phyloP scores from a whole-genome alignment of 2,797 vertebrate genomes.

The Siniperca undulata region DNA sequence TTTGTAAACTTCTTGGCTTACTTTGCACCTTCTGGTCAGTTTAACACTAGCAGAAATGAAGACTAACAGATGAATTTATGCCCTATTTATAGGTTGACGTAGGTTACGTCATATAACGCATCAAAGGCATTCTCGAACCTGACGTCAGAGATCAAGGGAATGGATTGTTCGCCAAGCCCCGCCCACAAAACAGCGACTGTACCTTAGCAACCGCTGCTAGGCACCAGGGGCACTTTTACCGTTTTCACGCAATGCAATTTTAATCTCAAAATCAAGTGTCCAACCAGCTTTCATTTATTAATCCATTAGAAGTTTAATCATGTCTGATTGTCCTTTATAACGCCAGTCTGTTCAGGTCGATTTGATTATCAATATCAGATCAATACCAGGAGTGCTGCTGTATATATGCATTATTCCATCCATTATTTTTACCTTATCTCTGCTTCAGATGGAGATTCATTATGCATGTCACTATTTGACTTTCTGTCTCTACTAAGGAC shows the following conservation, averaged over 20 bases:
- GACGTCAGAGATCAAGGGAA: too few species aligned
- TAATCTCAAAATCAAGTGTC: neutral
- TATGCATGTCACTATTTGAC: neutral
- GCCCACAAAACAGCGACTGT: too few species aligned
- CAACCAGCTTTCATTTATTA: conserved; percentile 28
- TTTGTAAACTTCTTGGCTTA: too few species aligned
- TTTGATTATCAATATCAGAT: conserved; percentile 17
- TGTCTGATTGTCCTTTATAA: conserved; percentile 22
- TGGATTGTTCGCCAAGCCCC: too few species aligned
- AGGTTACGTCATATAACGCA: too few species aligned
- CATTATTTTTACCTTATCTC: neutral
- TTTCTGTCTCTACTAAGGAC: conserved; percentile 2
- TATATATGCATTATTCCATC: neutral
- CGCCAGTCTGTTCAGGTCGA: neutral
- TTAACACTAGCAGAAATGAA: too few species aligned
- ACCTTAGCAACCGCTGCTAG: too few species aligned
- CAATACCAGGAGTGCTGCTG: neutral
- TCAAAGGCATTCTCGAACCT: too few species aligned
- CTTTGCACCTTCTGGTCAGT: too few species aligned
- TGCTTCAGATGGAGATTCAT: conserved; percentile 4
- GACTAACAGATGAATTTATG: too few species aligned
- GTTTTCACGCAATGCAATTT: neutral
- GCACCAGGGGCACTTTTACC: too few species aligned
- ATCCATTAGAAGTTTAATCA: conserved; percentile 3
- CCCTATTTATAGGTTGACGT: too few species aligned